Conservation (phyloP, 2,888 invertebrate species). For the Bugula neritina region DNA sequence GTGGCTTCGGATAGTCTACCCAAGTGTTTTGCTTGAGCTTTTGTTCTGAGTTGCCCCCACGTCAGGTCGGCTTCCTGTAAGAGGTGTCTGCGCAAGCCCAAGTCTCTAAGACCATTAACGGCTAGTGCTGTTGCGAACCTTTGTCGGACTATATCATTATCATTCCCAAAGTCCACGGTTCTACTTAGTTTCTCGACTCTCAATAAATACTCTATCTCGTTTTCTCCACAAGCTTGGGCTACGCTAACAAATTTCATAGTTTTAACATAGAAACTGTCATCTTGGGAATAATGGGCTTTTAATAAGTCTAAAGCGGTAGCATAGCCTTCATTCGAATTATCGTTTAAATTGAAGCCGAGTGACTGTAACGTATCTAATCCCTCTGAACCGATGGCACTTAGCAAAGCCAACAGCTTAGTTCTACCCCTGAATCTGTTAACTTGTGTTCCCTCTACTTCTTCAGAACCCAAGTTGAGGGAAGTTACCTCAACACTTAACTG, state of each 20-base stretch:
- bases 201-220: background rate
- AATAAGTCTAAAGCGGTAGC: background rate
- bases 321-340: background rate
- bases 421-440: background rate
- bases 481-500: background rate
- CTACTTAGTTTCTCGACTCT: background rate
- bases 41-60: background rate
- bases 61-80: background rate
- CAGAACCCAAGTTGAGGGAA: background rate
- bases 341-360: background rate
- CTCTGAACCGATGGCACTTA: too few relatives aligned
- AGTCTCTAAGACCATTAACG: background rate
- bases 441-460: background rate
- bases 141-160: background rate
- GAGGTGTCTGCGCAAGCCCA: background rate
- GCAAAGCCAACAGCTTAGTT: background rate
- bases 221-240: background rate
- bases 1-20: background rate
- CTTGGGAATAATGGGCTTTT: background rate
- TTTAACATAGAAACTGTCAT: background rate
- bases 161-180: background rate
- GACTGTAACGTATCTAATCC: too few relatives aligned
- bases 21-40: background rate
- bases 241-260: background rate
- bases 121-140: background rate